A percentile compares a stretch with the other conserved stretches of the same genome.
Conservation (phyloP, 2,888 invertebrate genomes). For the Halictus quadricinctus region DNA sequence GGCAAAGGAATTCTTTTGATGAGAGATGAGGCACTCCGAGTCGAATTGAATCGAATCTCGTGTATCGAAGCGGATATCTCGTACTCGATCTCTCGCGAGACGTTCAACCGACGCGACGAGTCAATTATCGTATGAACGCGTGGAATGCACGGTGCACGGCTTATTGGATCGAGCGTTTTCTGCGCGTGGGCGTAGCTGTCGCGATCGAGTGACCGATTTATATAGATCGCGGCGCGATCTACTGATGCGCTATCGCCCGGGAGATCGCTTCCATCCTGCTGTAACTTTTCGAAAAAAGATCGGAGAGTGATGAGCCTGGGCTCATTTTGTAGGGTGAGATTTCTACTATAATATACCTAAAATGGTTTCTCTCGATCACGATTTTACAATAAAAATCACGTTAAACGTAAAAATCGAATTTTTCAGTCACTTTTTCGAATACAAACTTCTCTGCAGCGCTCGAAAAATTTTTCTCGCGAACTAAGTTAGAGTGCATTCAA, state of each 20-base stretch:
- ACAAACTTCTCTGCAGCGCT: too few relatives aligned
- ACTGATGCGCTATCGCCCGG: constrained; percentile 34
- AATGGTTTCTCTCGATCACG: too few relatives aligned
- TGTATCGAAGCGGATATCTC: neutral
- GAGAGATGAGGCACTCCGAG: neutral
- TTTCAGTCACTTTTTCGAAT: too few relatives aligned
- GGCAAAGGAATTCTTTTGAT: neutral
- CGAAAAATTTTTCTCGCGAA: too few relatives aligned
- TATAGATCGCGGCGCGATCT: constrained; percentile 53
- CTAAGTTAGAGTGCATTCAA: accelerated
- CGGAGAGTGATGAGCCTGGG: neutral
- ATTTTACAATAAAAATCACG: too few relatives aligned
- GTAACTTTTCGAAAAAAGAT: neutral
- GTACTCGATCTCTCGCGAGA: constrained; percentile 33
- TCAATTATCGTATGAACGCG: constrained; percentile 63
- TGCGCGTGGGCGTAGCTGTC: constrained; percentile 61
- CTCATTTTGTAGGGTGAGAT: neutral
- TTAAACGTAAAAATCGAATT: too few relatives aligned
- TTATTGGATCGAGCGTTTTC: constrained; percentile 49
- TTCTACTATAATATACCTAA: too few relatives aligned
- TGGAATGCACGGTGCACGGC: constrained; percentile 45
- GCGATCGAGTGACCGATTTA: constrained; percentile 66
- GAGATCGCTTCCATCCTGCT: constrained; percentile 25
- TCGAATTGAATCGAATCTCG: neutral
- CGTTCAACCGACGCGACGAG: constrained; percentile 43